A percentile compares a stretch with the other conserved stretches of the same genome.
phyloP scores from a whole-genome alignment of 2,888 invertebrate genomes.

The Ariolimax columbianus region DNA sequence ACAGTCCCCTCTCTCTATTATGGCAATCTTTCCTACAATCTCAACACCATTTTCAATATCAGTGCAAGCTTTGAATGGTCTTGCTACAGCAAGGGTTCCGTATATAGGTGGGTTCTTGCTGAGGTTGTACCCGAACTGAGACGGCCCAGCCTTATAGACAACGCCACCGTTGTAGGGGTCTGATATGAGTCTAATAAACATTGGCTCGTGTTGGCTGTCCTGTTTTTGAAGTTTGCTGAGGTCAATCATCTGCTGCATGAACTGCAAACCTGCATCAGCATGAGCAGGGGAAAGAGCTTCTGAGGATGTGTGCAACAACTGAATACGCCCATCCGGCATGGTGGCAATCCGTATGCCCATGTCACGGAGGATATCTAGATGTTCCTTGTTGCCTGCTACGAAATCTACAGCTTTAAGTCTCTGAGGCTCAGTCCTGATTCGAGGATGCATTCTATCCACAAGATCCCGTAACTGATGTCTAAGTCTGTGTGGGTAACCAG shows the following conservation, averaged over 20 bases:
- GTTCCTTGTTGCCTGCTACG: constrained; percentile 90
- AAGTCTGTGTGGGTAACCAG: constrained; percentile 84
- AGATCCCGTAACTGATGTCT: constrained; percentile 90
- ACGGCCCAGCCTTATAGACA: constrained; percentile 88
- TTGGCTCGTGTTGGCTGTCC: constrained; percentile 75
- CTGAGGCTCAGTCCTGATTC: constrained; percentile 64
- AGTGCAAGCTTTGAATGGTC: constrained; percentile 84
- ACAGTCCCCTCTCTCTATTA: constrained; percentile 94
- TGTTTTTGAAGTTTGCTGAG: constrained; percentile 84
- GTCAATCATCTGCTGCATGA: constrained; percentile 98
- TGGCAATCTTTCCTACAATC: constrained; percentile 86
- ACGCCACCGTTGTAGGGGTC: constrained; percentile 81
- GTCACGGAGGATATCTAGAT: constrained; percentile 90
- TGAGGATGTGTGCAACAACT: constrained; percentile 88
- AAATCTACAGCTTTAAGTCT: constrained; percentile 80
- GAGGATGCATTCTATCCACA: constrained; percentile 89
- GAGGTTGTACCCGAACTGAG: constrained; percentile 91
- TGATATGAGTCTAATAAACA: constrained; percentile 80
- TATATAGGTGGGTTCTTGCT: constrained; percentile 79
- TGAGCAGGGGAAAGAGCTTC: constrained; percentile 92
- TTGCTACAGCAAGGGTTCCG: constrained; percentile 84
- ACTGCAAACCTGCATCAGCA: constrained; percentile 93
- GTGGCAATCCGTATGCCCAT: constrained; percentile 97
- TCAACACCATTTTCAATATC: constrained; percentile 80
- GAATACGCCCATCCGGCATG: constrained; percentile 92